Evolutionary conservation across 1,140 invertebrate genomes (phyloP).

Genomic region (Paracyclopina nana): DNA sequence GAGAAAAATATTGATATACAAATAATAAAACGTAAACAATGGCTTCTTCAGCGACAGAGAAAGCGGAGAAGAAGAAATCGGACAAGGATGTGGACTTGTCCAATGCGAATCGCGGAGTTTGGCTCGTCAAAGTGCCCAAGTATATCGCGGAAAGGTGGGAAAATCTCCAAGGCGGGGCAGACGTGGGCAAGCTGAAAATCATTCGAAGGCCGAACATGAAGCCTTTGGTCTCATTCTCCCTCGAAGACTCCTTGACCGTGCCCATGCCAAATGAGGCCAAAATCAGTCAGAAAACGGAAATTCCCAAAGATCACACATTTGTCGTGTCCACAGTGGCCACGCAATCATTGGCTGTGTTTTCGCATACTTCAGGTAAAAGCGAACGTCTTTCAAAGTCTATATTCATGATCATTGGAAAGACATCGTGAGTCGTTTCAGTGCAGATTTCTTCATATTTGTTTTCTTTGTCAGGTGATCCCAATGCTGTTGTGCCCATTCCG

Average conservation of each 20-base stretch:
- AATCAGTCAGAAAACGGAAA: constrained; percentile 22
- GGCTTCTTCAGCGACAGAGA: background rate
- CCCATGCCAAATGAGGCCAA: constrained; percentile 23
- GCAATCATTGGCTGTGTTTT: constrained; percentile 73
- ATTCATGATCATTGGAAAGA: no score
- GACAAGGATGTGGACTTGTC: constrained; percentile 44
- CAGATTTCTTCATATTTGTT: no score
- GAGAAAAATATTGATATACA: no score
- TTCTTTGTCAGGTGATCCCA: no score
- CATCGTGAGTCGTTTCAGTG: no score
- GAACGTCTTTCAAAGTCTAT: no score
- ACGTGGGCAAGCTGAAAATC: constrained; percentile 58
- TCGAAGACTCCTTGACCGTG: constrained; percentile 19
- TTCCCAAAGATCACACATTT: constrained; percentile 71
- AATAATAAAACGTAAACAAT: no score
- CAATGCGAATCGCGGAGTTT: constrained; percentile 69
- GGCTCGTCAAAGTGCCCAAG: constrained; percentile 92
- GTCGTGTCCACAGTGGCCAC: constrained; percentile 66
- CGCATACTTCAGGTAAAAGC: no score
- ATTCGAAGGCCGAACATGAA: constrained; percentile 31
- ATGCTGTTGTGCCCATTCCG: background rate
- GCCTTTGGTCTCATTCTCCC: constrained; percentile 16
- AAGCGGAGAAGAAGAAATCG: background rate
- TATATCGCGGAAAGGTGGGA: constrained; percentile 81
- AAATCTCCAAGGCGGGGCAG: constrained; percentile 48